Evolutionary conservation across 2,113 vertebrate genomes (phyloP), one percentile per base, ranked within the genome.

Genomic region (Callaeas wilsoni): DNA sequence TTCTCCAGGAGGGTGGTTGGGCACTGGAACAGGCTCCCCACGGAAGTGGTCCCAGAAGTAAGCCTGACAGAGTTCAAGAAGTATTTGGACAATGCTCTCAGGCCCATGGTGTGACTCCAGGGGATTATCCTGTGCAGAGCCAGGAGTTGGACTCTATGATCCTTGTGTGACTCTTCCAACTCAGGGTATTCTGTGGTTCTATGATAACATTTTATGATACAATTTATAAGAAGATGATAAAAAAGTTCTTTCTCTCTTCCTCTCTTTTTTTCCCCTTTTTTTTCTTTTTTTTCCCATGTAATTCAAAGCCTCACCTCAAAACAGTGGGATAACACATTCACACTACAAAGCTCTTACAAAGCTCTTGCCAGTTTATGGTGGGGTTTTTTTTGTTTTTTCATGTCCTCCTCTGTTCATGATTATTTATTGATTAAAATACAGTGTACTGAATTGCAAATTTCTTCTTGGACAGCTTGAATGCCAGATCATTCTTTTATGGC

Each of bases 351-450:
- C 18, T 68, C 30, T 82, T 82, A 46, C n/a, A 81, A 71, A 85
- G 49, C 18, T 68, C 30, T 82, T 5, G 0, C 7, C 37, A n/a
- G 29, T 79, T 93, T 23, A 4, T 17, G 39, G 14, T 50, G 23
- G 11, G 3, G 44, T 44, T 84, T 39, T 71, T 83, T 22, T 33
- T 10, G 16, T 15, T 52, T 50, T 50, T 64, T 42, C 57, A 53
- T 76, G 41, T 67, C 32, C 11, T 90, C 14, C 23, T 67, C 39
- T 92, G 19, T 78, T 94, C 57, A 50, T 75, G 53, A 69, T 73
- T 87, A 92, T 92, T 93, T 89, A 84, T 68, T 89, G 29, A 89
- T 94, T 93, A 82, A 89, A 89, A 71, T 82, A 69, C 29, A 42
- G 20, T 44, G 46, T 55, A 75, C 77, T 89, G 87, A 84, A 91